A percentile compares a stretch with the other conserved stretches of the same genome.
phyloP scores from a whole-genome alignment of 2,113 vertebrate genomes.

The Polypterus senegalus region DNA sequence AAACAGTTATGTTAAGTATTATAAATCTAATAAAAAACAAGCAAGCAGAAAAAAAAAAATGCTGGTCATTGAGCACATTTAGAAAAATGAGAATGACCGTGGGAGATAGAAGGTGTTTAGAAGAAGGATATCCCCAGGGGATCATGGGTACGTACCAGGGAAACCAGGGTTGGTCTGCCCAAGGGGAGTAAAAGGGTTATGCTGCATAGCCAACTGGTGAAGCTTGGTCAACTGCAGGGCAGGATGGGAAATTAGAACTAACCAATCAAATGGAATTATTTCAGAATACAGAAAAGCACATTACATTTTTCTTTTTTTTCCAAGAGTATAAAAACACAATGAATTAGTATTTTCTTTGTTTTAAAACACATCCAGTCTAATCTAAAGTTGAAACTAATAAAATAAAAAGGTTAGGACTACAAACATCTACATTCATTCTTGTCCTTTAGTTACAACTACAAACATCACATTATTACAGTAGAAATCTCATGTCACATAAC shows the following conservation, averaged over 20 bases:
- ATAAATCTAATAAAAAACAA: neutral
- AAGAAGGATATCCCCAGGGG: constrained; percentile 77
- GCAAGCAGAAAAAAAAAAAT: constrained; percentile 31
- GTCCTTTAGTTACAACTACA: too few relatives aligned
- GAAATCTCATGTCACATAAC: constrained; percentile 30
- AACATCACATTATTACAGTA: constrained; percentile 24
- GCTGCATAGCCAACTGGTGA: constrained; percentile 98
- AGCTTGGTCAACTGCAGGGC: constrained; percentile 97
- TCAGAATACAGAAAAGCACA: constrained; percentile 77
- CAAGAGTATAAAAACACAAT: constrained; percentile 39
- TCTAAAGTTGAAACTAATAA: constrained; percentile 21
- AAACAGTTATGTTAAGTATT: constrained; percentile 13
- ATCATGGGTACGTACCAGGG: constrained; percentile 92
- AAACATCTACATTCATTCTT: constrained; percentile 1
- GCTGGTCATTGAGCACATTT: constrained; percentile 50
- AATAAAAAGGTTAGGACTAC: constrained; percentile 36
- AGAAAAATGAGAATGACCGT: constrained; percentile 58
- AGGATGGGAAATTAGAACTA: constrained; percentile 97
- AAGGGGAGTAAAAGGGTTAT: constrained; percentile 94
- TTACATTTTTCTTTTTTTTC: constrained; percentile 54
- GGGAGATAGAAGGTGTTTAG: constrained; percentile 61
- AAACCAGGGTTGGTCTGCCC: constrained; percentile 96
- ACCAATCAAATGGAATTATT: constrained; percentile 91
- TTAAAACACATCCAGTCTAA: constrained; percentile 27
- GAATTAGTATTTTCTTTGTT: neutral